Conservation (phyloP, 2,113 vertebrate species). For the Cyanoramphus novaezelandiae region DNA sequence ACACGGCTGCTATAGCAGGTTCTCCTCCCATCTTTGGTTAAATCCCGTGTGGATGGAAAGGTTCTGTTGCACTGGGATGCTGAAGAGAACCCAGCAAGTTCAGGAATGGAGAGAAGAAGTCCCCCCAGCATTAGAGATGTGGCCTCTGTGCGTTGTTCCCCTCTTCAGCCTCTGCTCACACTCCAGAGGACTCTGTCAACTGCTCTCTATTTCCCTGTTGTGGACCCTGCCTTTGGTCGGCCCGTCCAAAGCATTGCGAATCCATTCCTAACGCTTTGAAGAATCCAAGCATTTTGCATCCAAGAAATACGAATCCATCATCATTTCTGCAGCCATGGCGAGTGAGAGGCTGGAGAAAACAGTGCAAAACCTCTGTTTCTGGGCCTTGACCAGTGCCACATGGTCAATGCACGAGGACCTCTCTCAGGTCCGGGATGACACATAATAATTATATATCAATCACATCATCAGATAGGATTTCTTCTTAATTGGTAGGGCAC, state of each 20-base stretch:
- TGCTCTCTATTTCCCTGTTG: neutral
- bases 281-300: neutral
- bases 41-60: neutral
- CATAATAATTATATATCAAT: accelerated
- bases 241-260: neutral
- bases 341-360: neutral
- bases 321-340: neutral
- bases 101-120: neutral
- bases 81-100: neutral
- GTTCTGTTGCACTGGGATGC: accelerated
- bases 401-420: accelerated
- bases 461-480: neutral
- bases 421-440: neutral
- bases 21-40: neutral
- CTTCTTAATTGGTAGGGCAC: neutral
- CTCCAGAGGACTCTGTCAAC: neutral
- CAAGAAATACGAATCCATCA: neutral
- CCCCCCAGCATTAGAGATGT: accelerated
- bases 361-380: neutral
- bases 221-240: neutral
- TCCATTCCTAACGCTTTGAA: neutral
- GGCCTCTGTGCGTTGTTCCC: neutral
- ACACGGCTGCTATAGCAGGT: neutral
- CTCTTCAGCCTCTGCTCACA: neutral
- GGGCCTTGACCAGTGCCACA: accelerated